Evolutionary conservation across 2,797 vertebrate genomes (phyloP).

Genomic region (Halcyon leucocephala): DNA sequence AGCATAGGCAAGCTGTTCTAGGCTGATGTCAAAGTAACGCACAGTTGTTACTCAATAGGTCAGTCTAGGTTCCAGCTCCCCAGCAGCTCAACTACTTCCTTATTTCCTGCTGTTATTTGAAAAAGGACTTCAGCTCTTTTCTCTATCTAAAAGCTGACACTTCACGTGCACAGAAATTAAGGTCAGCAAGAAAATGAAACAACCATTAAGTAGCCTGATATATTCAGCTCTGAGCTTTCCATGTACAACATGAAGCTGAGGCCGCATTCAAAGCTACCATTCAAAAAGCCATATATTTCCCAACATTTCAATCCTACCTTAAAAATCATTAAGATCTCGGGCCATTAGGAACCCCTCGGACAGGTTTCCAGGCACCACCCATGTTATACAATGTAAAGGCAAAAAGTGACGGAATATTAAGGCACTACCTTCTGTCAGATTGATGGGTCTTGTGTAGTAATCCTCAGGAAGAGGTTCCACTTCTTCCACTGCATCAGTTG

Average conservation of each 20-base stretch:
- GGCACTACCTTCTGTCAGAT: constrained; percentile 91
- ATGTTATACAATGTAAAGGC: neutral
- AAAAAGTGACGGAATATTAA: neutral
- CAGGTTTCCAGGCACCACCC: neutral
- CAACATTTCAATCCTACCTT: neutral
- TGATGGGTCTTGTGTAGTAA: constrained; percentile 93
- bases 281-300: neutral
- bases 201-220: neutral
- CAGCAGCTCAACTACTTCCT: neutral
- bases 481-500: constrained; percentile 93
- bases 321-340: neutral
- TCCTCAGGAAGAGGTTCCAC: constrained; percentile 97
- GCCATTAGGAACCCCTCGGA: neutral
- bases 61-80: neutral
- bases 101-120: constrained; percentile 23
- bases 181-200: neutral
- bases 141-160: neutral
- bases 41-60: neutral
- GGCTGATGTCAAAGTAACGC: neutral
- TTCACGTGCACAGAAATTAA: neutral
- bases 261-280: neutral
- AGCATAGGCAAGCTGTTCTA: neutral
- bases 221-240: neutral
- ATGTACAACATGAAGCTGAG: neutral
- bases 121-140: neutral